Evolutionary conservation across 2,797 vertebrate species (phyloP), one percentile per base, ranked within the genome.

Genomic region (Geotria australis): DNA sequence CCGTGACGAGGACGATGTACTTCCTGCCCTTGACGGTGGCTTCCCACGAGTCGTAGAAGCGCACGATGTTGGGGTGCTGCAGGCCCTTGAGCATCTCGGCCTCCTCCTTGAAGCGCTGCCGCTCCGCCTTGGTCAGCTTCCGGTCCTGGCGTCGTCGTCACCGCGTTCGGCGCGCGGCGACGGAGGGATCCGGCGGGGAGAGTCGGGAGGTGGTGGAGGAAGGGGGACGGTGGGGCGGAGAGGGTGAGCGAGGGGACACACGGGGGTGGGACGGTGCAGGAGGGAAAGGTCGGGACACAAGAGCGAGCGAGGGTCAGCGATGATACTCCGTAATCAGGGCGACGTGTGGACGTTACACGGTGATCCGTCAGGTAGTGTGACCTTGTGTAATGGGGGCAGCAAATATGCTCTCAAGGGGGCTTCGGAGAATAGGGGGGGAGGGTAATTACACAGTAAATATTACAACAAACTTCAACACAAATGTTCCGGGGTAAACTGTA

Each of bases 41-140:
- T 66, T 98, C 88, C 91, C 91, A 98, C 70, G 85, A 98, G 69
- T 98, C 91, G 12, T 98, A 98, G 70, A 96, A 98, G 46, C 91
- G 80, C 60, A 98, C 91, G 1, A 98, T 98, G 67, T 96, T 96
- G 58, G 86, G 86, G 65, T 98, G 89, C 60, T 98, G 89, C 6
- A 98, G 77, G 51, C 88, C 89, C 67, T 98, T 96, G 61, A 98
- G 59, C 91, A 98, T 96, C 66, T 93, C 91, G 0, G 86, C 91
- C 72, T 98, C 91, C 66, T 98, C 91, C 68, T 94, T 95, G 66
- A 98, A 98, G 57, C 86, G 75, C 63, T 98, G 91, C 48, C 88
- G 73, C 71, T 98, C 91, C 59, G 78, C 70, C 69, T 94, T 94
- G 8, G 84, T 79, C 67, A 98, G 76, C 65, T 98, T 98, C 58